Conservation (phyloP, 2,113 vertebrate species). For the Ibidorhyncha struthersii region DNA sequence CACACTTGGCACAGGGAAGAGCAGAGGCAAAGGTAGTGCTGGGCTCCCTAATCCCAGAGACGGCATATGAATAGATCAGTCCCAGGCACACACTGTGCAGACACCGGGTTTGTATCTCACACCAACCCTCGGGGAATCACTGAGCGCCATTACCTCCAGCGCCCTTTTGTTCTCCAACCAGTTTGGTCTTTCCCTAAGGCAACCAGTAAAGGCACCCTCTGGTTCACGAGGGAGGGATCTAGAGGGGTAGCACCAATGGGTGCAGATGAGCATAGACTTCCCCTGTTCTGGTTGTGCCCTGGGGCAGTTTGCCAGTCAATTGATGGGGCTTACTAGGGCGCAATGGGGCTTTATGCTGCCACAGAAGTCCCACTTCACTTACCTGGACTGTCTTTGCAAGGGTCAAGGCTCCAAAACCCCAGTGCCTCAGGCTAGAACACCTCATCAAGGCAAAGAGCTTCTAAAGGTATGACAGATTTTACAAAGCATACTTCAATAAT, state of each 20-base stretch:
- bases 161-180: rapidly evolving
- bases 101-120: too few relatives aligned
- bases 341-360: neutral
- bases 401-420: neutral
- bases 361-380: too few relatives aligned
- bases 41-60: neutral
- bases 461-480: neutral
- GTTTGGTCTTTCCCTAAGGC: neutral
- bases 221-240: neutral
- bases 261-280: neutral
- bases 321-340: neutral
- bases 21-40: neutral
- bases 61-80: rapidly evolving
- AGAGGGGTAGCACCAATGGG: rapidly evolving
- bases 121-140: rapidly evolving
- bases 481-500: neutral
- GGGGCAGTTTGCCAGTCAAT: too few relatives aligned
- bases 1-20: rapidly evolving
- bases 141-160: neutral
- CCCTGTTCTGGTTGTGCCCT: rapidly evolving
- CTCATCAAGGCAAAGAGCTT: neutral
- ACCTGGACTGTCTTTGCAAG: neutral
- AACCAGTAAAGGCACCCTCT: neutral
- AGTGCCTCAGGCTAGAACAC: neutral
- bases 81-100: neutral